phyloP scores from a whole-genome alignment of 2,888 invertebrate species.

The Petrolisthes manimaculis region DNA sequence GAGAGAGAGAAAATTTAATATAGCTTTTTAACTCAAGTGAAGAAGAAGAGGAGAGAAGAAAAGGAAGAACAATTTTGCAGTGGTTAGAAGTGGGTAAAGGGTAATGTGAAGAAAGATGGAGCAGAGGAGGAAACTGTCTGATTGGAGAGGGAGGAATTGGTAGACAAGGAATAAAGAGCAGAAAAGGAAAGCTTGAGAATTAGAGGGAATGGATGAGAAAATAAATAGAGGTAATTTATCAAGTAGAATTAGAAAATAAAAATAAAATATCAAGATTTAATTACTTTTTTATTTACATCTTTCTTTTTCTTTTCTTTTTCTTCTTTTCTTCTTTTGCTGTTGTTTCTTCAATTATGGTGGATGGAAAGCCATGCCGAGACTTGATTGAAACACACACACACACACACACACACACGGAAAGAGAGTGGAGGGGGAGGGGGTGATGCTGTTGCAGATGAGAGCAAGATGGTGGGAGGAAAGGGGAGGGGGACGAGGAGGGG shows the following conservation, averaged over 20 bases:
- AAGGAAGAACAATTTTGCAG: background rate
- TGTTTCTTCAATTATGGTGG: no score
- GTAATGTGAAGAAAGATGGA: background rate
- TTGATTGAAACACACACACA: no score
- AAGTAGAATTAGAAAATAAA: background rate
- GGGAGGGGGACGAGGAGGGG: background rate
- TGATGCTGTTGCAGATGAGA: background rate
- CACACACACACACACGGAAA: no score
- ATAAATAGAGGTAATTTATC: background rate
- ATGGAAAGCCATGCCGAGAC: no score
- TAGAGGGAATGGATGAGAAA: background rate
- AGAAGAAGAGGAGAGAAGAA: background rate
- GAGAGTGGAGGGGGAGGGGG: background rate
- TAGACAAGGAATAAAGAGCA: background rate
- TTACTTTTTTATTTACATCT: no score
- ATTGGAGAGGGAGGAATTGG: background rate
- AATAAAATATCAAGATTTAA: no score
- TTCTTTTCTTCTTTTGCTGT: no score
- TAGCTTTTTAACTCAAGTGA: background rate
- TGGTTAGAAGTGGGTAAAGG: background rate
- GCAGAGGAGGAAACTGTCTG: background rate
- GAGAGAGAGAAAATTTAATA: background rate
- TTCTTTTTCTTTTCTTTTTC: no score
- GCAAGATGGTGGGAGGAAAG: background rate
- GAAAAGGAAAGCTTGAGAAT: background rate